phyloP scores from a whole-genome alignment of 1,140 invertebrate species.

The Phthorimaea operculella region DNA sequence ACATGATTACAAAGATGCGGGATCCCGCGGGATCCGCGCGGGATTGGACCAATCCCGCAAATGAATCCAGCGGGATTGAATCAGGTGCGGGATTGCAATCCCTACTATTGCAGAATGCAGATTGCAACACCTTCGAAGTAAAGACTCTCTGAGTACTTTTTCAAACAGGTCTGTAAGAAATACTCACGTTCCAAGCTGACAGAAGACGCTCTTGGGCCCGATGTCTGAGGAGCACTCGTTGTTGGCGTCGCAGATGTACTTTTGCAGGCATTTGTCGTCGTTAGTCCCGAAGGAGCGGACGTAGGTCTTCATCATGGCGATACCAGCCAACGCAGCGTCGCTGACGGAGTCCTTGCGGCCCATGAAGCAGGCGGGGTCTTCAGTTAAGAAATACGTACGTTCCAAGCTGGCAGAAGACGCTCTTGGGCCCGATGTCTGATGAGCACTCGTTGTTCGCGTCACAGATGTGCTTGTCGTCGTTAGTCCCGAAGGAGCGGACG shows the following conservation, averaged over 20 bases:
- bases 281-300: constrained; percentile 82
- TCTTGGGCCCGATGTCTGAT: constrained; percentile 81
- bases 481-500: constrained; percentile 81
- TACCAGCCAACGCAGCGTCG: constrained; percentile 85
- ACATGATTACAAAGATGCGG: too few relatives aligned
- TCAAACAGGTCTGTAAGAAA: not conserved
- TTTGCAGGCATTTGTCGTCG: constrained; percentile 84
- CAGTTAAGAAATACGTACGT: constrained; percentile 81
- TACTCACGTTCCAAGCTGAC: constrained; percentile 92
- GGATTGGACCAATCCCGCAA: too few relatives aligned
- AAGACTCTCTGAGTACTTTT: too few relatives aligned
- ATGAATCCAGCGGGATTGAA: too few relatives aligned
- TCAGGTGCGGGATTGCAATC: too few relatives aligned
- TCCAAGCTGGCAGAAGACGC: constrained; percentile 92
- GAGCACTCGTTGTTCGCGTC: constrained; percentile 89
- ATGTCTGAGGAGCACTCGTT: constrained; percentile 85
- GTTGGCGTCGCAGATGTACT: constrained; percentile 88
- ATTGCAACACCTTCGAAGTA: too few relatives aligned
- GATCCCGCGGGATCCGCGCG: too few relatives aligned
- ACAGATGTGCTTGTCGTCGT: constrained; percentile 86
- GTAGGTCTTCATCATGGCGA: constrained; percentile 89
- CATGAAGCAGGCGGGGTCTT: constrained; percentile 81
- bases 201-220: constrained; percentile 86
- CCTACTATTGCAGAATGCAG: too few relatives aligned
- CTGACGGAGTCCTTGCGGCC: constrained; percentile 87